Evolutionary conservation across 2,113 vertebrate species (phyloP), one percentile per base, ranked within the genome.

Genomic region (Chascanopsetta lugubris): DNA sequence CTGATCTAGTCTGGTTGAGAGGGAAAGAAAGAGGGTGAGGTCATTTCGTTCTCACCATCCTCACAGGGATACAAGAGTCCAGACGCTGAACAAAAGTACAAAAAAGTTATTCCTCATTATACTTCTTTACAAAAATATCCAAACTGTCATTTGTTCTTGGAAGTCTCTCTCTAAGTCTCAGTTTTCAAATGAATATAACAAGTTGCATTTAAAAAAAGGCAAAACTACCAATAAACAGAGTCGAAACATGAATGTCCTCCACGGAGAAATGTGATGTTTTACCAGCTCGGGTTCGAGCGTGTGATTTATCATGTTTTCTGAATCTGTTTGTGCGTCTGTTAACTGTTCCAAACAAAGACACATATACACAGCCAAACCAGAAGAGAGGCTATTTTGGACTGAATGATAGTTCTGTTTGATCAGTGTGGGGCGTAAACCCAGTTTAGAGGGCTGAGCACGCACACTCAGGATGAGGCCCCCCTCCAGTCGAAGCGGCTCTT

Each of bases 401-500:
- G 69, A 79, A 69, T 77, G 27, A 56, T 26, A 64, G 65, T 65
- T 83, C 75, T 83, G 69, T 78, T 72, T 73, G 67, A 50, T 77
- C 66, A 80, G 72, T 49, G 12, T 62, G 74, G 69, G 67, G 57
- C 26, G 47, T 71, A 64, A 64, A 83, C 60, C 61, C 42, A 26
- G 64, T 84, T 86, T 55, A 83, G 69, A 82, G 72, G 84, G 84
- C 80, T 81, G 72, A 83, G 75, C 68, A 74, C 79, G 83, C 73
- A 87, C 66, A 78, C 77, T 75, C 83, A 85, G 76, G 67, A 66
- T 87, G 82, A 83, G 82, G 83, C 80, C 79, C 77, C 85, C 63
- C 77, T 84, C 73, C 75, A 81, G 86, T 80, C 40, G 72, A 69
- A 80, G 76, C 74, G 73, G 76, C 75, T 88, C 89, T 72, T 85